phyloP scores from a whole-genome alignment of 1,140 invertebrate species.

The Brachionus plicatilis region DNA sequence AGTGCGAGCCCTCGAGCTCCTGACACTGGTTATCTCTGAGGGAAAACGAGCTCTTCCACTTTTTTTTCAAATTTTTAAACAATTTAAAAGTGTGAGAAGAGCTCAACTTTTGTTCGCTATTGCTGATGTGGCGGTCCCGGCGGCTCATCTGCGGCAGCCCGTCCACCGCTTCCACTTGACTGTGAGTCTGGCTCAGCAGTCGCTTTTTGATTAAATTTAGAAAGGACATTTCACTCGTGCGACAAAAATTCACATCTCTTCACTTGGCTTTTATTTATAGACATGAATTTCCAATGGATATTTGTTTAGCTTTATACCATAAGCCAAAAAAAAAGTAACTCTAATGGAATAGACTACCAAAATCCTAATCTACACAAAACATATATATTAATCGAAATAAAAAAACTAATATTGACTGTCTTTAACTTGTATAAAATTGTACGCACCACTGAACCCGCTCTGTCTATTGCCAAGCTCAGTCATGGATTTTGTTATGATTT shows the following conservation, averaged over 20 bases:
- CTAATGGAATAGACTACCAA: constrained; percentile 2
- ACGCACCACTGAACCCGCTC: not conserved
- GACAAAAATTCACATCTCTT: not conserved
- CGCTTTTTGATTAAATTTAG: constrained; percentile 4
- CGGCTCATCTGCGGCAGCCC: not conserved
- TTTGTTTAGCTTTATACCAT: not conserved
- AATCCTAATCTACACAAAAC: not conserved
- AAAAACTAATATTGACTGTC: constrained; percentile 32
- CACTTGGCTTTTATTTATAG: constrained; percentile 12
- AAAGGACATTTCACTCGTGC: not conserved
- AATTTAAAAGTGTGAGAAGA: not conserved
- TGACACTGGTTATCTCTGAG: not conserved
- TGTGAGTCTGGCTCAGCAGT: not conserved
- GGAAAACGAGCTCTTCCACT: constrained; percentile 9
- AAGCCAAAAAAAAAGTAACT: not conserved
- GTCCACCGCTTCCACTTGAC: not conserved
- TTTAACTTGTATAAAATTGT: constrained; percentile 12
- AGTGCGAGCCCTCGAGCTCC: not conserved
- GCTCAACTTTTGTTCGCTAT: not conserved
- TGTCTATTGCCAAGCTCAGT: not conserved
- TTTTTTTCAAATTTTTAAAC: constrained; percentile 16
- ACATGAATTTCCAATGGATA: not conserved
- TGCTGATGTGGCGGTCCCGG: not conserved
- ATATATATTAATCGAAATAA: not conserved
- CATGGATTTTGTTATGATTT: constrained; percentile 7